Evolutionary conservation across 2,113 vertebrate species (phyloP).

Genomic region (Pardalotus punctatus): DNA sequence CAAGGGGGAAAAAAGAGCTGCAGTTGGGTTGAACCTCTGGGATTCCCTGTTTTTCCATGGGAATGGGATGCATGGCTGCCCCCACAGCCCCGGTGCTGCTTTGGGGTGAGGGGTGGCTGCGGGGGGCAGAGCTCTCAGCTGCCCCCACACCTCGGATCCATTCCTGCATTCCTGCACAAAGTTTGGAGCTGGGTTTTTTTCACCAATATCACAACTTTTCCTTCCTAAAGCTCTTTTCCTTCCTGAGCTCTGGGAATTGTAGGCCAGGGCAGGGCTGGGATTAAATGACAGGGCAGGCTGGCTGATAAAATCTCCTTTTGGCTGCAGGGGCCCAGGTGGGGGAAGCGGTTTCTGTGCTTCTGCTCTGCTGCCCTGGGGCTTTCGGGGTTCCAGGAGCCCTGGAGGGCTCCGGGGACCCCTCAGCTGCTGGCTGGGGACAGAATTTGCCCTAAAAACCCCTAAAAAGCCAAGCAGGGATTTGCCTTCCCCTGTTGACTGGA

Average conservation of each 20-base stretch:
- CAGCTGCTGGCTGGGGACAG: not conserved
- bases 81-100: not conserved
- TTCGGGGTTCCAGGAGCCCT: not conserved
- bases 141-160: not conserved
- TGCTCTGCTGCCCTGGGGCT: not conserved
- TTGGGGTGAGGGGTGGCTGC: not conserved
- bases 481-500: not conserved
- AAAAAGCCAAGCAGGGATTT: not conserved
- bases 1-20: not conserved
- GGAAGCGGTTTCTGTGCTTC: not conserved
- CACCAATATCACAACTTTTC: not conserved
- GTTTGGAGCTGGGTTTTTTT: not conserved
- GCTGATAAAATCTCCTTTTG: slow-evolving; percentile 38
- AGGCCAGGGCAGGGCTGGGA: slow-evolving; percentile 31
- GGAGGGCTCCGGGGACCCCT: not conserved
- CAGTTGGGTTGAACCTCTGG: not conserved
- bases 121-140: not conserved
- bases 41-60: not conserved
- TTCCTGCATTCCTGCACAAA: too few species aligned
- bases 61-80: not conserved
- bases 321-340: slow-evolving; percentile 17
- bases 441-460: too few species aligned
- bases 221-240: not conserved
- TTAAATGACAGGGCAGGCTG: slow-evolving; percentile 27
- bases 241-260: not conserved